Evolutionary conservation across 2,888 invertebrate genomes (phyloP), one percentile per base, ranked within the genome.

Genomic region (Zygogramma bicolorata): DNA sequence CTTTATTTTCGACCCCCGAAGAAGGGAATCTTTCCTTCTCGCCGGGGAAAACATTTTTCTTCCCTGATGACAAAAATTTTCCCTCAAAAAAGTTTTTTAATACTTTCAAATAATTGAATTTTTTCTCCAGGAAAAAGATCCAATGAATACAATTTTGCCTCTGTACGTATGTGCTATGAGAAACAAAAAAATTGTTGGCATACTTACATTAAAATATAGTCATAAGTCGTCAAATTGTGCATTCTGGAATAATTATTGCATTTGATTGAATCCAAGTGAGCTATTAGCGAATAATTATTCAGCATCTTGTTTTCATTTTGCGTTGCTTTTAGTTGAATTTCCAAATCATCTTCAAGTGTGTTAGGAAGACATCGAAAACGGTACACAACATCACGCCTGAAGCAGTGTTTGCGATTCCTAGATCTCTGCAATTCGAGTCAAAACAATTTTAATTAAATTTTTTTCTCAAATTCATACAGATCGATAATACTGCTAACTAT

Each of bases 191-290:
- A 15, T 46, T n/a, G 15, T 38, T 38, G n/a, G n/a, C 15, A 20
- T 27, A 61, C 61, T 61, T 10, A 61, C 61, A 34, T 38, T 6
- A 61, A 20, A 5, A 20, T 38, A 38, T 20, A 61, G 61, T 61
- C 61, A 6, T 38, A 61, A 18, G 29, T 10, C 10, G 61, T 61
- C 34, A 61, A 38, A 38, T 15, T 4, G 1, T 34, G 10, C 22
- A 22, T 18, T 38, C 18, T 61, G 3, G 61, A 61, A 38, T 61
- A 38, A 22, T 38, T 38, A 13, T 34, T 13, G 0, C 61, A 61
- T 15, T 20, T 22, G 7, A 61, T 5, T 8, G 27, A n/a, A 18
- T 61, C 61, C 34, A 61, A n/a, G 22, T 18, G n/a, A n/a, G 61
- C 34, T 18, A 3, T 20, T 18, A 61, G 0, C n/a, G 40, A 31